Base-by-base conservation (phyloP, 2,888 invertebrate genomes). In the Lottia scabra region DNA sequence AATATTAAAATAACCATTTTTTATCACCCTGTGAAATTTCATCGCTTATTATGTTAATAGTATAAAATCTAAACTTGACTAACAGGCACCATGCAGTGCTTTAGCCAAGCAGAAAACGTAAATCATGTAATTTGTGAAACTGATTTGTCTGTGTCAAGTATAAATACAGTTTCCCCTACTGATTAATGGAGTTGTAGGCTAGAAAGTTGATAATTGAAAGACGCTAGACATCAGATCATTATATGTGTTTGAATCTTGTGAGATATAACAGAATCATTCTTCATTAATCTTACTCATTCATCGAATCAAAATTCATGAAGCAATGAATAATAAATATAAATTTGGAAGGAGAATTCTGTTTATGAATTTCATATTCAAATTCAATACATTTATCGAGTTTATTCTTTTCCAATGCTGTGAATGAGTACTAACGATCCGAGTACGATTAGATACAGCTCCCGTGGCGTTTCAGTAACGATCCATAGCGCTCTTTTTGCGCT, bases 101-200 rank as follows among this genome's bases (percentile, higher is more conserved):
- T 56, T 23, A 56, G 56, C 56, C 19, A 56, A 23, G 56, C 56
- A 56, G 56, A 56, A 56, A 56, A 56, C 56, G 56, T 56, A 56
- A 56, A 56, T 56, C 56, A 56, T 56, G 19, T 56, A 56, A 56
- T 56, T 56, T 19, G 56, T 56, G 23, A 56, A 56, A 23, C 19
- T 23, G 23, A 56, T 56, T 23, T 56, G 56, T 56, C 56, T 56
- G 56, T 56, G 56, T 56, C 56, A 56, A 19, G 23, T 56, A 56
- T 56, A 56, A 56, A 56, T 56, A 56, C 56, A 23, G 56, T 56
- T 56, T 56, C 56, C 10, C 56, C 56, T 56, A 23, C 56, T 56
- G 56, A 56, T 56, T 56, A 56, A 56, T 56, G 56, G 56, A 56
- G 56, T 56, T 56, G 19, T 19, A 23, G 23, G 56, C 56, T 23